A percentile compares a stretch with the other conserved stretches of the same genome.
These are phyloP conservation scores for Troglohyphantes excavatus DNA, from an alignment of 2,888 invertebrate genomes.

Conservation along the genomic window DNA sequence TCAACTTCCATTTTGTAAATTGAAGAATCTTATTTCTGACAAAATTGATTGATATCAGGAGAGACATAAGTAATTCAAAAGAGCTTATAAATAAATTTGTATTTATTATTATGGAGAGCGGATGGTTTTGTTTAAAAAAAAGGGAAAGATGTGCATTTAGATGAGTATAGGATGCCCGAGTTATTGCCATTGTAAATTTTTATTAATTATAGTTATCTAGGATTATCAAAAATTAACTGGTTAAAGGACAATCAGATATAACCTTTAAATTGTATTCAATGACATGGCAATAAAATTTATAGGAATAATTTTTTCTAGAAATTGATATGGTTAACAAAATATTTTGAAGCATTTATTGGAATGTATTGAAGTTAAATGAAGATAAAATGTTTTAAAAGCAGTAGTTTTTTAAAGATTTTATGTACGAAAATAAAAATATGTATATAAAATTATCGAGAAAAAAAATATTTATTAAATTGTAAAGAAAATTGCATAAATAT, in stretches of 20 bases:
- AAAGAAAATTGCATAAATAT: no score
- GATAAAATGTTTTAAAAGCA: background rate
- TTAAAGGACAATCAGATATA: background rate
- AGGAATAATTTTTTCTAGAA: background rate
- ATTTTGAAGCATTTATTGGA: background rate
- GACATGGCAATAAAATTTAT: background rate
- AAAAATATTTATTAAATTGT: no score
- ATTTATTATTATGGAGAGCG: conserved; percentile 17
- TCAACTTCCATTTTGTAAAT: background rate
- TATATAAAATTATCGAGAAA: no score
- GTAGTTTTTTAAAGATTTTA: no score
- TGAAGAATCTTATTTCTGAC: background rate
- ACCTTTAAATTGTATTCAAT: background rate
- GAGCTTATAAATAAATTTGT: conserved; percentile 51
- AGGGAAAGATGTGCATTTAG: conserved; percentile 11
- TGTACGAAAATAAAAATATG: no score
- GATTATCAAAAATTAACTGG: background rate
- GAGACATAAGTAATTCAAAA: conserved; percentile 15
- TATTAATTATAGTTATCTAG: background rate
- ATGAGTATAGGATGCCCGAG: background rate
- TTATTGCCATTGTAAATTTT: background rate
- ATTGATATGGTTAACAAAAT: background rate
- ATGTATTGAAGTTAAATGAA: background rate
- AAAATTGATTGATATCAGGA: conserved; percentile 32
- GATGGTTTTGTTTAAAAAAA: conserved; percentile 24